phyloP scores from a whole-genome alignment of 2,888 invertebrate species.

The Keiferia lycopersicella region DNA sequence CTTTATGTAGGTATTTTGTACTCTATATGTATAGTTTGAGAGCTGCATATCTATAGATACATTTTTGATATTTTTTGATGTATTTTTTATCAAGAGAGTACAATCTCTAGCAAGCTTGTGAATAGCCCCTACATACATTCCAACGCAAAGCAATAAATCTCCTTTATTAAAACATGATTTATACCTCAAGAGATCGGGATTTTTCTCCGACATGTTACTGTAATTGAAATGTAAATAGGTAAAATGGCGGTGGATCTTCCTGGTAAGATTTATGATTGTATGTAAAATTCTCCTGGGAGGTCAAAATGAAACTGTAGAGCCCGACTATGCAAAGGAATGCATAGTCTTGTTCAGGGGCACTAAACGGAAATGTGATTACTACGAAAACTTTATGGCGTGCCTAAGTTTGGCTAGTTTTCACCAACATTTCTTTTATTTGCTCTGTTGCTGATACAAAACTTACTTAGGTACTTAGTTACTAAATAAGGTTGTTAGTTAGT shows the following conservation, averaged over 20 bases:
- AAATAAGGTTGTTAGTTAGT: too few species aligned
- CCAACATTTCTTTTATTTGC: too few species aligned
- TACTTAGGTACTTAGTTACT: background rate
- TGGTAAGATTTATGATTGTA: background rate
- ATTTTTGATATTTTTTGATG: too few species aligned
- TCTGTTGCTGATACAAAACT: background rate
- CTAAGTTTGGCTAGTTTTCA: too few species aligned
- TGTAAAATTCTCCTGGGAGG: background rate
- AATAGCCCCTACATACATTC: background rate
- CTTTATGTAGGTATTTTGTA: too few species aligned
- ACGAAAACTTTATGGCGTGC: too few species aligned
- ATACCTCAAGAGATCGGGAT: constrained; percentile 33
- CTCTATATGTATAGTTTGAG: too few species aligned
- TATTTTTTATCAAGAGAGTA: too few species aligned
- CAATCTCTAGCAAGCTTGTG: background rate
- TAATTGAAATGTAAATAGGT: constrained; percentile 28
- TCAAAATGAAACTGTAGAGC: background rate
- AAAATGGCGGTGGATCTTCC: background rate
- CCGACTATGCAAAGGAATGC: too few species aligned
- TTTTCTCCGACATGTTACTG: constrained; percentile 23
- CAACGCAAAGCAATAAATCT: constrained; percentile 42
- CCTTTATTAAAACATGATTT: constrained; percentile 51
- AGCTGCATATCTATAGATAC: too few species aligned
- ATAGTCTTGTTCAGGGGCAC: too few species aligned
- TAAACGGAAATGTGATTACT: too few species aligned